These are phyloP conservation scores for Leptocoma aspasia DNA, from an alignment of 2,113 vertebrate genomes.

Conservation along the genomic window DNA sequence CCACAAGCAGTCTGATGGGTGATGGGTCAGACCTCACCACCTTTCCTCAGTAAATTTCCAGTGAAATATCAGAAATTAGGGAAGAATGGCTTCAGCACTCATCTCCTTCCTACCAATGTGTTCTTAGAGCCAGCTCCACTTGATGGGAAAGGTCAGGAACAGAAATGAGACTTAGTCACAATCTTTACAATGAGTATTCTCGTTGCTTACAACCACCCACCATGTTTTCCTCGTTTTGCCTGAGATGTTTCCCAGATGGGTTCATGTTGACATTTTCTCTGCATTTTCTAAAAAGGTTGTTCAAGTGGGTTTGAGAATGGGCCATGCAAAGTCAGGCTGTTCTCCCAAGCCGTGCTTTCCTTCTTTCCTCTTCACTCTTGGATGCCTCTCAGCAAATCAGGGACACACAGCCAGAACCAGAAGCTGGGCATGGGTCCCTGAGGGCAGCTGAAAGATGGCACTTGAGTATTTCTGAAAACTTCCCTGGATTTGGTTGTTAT, in stretches of 20 bases:
- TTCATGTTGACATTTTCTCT: not conserved
- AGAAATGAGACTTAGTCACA: not conserved
- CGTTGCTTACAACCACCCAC: not conserved
- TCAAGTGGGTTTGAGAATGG: not conserved
- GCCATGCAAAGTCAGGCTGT: not conserved
- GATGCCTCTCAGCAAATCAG: not conserved
- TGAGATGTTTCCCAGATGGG: not conserved
- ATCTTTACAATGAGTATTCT: not conserved
- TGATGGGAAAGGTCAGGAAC: not conserved
- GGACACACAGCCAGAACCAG: not conserved
- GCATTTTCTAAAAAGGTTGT: not conserved
- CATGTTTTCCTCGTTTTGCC: not conserved
- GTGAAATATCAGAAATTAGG: not conserved
- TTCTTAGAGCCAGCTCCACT: not conserved
- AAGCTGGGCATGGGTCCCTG: not conserved
- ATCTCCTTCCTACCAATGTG: fast-evolving
- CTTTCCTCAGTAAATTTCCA: not conserved
- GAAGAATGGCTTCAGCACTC: not conserved
- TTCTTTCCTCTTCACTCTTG: not conserved
- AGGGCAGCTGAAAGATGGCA: not conserved
- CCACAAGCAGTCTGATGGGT: not conserved
- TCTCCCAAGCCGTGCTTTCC: not conserved
- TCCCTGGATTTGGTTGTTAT: not conserved
- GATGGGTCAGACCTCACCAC: not conserved
- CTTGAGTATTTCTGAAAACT: not conserved